phyloP scores from a whole-genome alignment of 2,797 vertebrate species.

The Danio albolineatus region DNA sequence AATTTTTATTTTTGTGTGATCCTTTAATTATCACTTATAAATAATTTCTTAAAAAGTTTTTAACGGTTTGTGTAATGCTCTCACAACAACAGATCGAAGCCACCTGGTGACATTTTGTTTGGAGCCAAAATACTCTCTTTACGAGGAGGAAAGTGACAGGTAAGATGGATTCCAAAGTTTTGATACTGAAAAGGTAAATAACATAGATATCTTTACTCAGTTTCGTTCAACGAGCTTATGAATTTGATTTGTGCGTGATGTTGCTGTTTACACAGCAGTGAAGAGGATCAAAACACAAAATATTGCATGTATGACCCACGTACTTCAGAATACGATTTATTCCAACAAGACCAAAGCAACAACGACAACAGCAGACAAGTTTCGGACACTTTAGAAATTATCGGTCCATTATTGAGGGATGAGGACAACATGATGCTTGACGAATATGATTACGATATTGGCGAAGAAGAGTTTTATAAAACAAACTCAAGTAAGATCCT shows the following conservation, averaged over 20 bases:
- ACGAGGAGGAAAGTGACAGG: conserved; percentile 75
- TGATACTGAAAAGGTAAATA: background rate
- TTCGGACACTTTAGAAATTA: conserved; percentile 55
- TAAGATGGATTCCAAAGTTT: conserved; percentile 47
- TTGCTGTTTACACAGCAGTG: conserved; percentile 37
- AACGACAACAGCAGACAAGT: conserved; percentile 5
- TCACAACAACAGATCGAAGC: conserved; percentile 67
- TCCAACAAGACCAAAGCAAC: conserved; percentile 11
- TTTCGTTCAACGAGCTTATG: background rate
- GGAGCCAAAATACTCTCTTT: conserved; percentile 66
- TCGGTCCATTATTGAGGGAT: conserved; percentile 35
- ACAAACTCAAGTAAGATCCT: background rate
- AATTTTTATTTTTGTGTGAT: too few relatives aligned
- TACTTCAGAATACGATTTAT: conserved; percentile 25
- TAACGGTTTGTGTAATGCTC: background rate
- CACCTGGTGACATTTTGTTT: conserved; percentile 76
- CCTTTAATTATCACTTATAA: too few relatives aligned
- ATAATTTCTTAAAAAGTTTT: background rate
- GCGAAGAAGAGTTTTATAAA: conserved; percentile 6
- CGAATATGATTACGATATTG: conserved; percentile 43
- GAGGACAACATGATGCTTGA: conserved; percentile 30
- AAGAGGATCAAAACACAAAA: conserved; percentile 64
- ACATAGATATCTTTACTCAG: background rate
- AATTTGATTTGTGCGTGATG: conserved; percentile 1
- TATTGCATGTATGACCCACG: conserved; percentile 8